Conservation (phyloP, 2,797 vertebrate genomes). For the Myotis pilosus region DNA sequence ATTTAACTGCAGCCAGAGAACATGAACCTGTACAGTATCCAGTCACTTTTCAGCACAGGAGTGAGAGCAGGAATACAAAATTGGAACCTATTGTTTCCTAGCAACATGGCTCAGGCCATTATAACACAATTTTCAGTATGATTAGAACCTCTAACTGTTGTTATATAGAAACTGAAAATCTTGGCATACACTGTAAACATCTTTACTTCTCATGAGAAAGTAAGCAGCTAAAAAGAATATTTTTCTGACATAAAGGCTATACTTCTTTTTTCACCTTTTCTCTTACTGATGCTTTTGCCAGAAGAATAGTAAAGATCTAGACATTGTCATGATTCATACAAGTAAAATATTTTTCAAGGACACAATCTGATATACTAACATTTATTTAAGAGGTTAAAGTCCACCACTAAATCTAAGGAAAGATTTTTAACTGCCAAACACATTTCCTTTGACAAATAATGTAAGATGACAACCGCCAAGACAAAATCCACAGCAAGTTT, state of each 20-base stretch:
- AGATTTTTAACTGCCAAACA: conserved; percentile 84
- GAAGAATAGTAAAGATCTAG: conserved; percentile 82
- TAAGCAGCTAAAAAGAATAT: conserved; percentile 80
- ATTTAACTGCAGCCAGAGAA: conserved; percentile 86
- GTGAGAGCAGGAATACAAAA: conserved; percentile 88
- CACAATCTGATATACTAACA: conserved; percentile 87
- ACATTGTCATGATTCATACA: conserved; percentile 85
- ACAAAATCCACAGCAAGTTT: conserved; percentile 78
- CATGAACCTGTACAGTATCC: conserved; percentile 89
- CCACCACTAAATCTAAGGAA: conserved; percentile 86
- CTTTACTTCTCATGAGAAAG: conserved; percentile 85
- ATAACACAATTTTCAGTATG: conserved; percentile 85
- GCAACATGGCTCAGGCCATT: conserved; percentile 85
- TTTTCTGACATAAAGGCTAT: conserved; percentile 82
- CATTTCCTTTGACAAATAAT: conserved; percentile 85
- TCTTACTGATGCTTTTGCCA: conserved; percentile 81
- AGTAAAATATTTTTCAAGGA: conserved; percentile 87
- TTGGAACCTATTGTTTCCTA: conserved; percentile 86
- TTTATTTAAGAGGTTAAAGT: conserved; percentile 87
- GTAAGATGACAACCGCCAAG: conserved; percentile 82
- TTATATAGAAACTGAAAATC: conserved; percentile 85
- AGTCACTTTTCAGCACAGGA: conserved; percentile 89
- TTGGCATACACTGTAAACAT: conserved; percentile 88
- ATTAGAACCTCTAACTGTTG: conserved; percentile 85
- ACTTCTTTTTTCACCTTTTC: conserved; percentile 78